Base-by-base conservation (phyloP, 2,888 invertebrate genomes). In the Tolmerus cingulatus region DNA sequence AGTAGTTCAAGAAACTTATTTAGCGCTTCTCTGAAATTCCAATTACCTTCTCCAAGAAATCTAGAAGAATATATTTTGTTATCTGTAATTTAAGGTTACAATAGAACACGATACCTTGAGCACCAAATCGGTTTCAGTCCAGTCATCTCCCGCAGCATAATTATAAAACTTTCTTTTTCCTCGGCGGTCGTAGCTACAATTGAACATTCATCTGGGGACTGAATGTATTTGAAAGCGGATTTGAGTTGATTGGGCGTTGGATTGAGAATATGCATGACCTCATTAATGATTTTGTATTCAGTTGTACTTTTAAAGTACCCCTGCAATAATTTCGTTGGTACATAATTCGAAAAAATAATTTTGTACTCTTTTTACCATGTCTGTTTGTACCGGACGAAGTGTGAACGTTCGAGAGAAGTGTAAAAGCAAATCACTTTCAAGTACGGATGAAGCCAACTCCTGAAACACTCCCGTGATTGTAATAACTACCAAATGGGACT, bases 211-310 rank as follows among this genome's bases (percentile, higher is more conserved):
- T 74, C 23, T n/a, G 74, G 23, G 0, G 57, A 79, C 55, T 74
- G 79, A 12, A 66, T 12, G 51, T 55, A 87, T 81, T 88, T 88
- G 85, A 89, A 89, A 5, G 87, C 34, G 19, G 23, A 88, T 40
- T 77, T 76, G 0, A 43, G n/a, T 78, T 89, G 89, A 14, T n/a
- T 34, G 14, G 78, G 19, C 3, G 88, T 87, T 43, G 89, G 89
- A 27, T 78, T 82, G 16, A 85, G 87, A 19, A 88, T 87, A 8
- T 79, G 46, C 14, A 87, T 43, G 4, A 82, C 79, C 0, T 89
- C 89, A 27, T 89, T 89, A 3, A 87, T 30, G 19, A 89, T 89
- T 76, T 88, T 87, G 84, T 87, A 89, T 86, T 89, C 89, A 5
- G 74, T 86, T 55, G 88, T 87, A 14, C 79, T 76, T 66, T 88